Percentiles rank a stretch among this genome's conserved stretches.
phyloP scores from a whole-genome alignment of 2,113 vertebrate genomes.

The Vulpes vulpes region DNA sequence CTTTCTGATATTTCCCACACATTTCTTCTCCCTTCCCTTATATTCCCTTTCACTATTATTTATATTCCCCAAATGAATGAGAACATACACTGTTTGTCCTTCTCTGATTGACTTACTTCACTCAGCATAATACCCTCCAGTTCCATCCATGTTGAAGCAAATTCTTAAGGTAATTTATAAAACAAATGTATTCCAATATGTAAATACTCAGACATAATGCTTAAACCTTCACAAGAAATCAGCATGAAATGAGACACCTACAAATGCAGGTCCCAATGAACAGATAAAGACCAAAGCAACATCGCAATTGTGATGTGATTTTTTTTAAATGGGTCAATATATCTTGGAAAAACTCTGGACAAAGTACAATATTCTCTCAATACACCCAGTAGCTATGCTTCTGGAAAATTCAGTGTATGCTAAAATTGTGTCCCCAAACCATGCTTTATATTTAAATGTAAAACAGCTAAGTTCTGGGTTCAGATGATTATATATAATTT shows the following conservation, averaged over 20 bases:
- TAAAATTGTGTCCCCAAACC: background rate
- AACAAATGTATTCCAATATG: background rate
- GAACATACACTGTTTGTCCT: too few relatives aligned
- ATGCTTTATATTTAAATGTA: background rate
- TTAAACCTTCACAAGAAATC: background rate
- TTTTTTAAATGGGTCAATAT: conserved; percentile 41
- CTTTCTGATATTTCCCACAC: too few relatives aligned
- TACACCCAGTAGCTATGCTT: background rate
- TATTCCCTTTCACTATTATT: too few relatives aligned
- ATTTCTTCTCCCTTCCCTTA: too few relatives aligned
- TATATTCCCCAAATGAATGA: too few relatives aligned
- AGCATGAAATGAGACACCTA: background rate
- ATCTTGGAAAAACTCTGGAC: background rate
- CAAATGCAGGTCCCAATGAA: background rate
- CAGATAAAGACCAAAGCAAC: background rate
- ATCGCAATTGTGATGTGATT: background rate
- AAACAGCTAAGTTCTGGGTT: conserved; percentile 1
- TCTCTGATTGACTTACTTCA: too few relatives aligned
- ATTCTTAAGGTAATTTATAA: background rate
- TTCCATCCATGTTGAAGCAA: too few relatives aligned
- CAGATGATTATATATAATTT: background rate
- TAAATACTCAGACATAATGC: background rate
- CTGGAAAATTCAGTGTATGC: background rate
- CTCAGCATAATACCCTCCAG: too few relatives aligned
- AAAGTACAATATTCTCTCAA: background rate